These are phyloP conservation scores for Semnopithecus entellus DNA, from an alignment of 2,113 vertebrate species.

Conservation along the genomic window DNA sequence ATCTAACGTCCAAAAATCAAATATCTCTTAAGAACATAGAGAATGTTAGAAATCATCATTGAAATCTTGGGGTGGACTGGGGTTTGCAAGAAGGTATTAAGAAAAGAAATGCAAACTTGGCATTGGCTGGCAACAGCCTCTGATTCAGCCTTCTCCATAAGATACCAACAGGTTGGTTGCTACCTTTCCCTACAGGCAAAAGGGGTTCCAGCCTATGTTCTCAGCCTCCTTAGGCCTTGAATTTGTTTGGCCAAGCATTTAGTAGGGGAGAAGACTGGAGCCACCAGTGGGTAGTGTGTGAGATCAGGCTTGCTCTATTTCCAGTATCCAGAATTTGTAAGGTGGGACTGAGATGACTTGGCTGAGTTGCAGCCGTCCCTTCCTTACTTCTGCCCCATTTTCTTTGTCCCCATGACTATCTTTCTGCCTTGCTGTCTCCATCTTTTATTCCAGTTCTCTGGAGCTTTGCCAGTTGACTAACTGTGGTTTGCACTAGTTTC, in stretches of 20 bases:
- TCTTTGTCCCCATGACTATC: background rate
- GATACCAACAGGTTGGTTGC: background rate
- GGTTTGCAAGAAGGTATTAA: background rate
- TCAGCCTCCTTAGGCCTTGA: background rate
- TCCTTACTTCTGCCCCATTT: background rate
- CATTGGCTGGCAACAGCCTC: background rate
- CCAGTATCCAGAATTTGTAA: background rate
- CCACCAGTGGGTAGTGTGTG: rapidly evolving
- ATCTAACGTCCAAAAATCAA: background rate
- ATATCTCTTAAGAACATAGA: background rate
- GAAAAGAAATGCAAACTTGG: background rate
- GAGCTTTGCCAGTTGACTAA: conserved; percentile 1
- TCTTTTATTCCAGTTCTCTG: background rate
- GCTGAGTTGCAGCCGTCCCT: too few relatives aligned
- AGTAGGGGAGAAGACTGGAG: background rate
- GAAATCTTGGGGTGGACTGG: background rate
- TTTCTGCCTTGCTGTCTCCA: background rate
- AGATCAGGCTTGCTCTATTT: background rate
- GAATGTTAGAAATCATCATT: background rate
- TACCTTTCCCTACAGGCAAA: background rate
- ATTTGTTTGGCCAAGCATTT: background rate
- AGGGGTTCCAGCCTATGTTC: background rate
- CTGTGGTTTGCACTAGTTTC: background rate
- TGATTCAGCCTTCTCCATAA: background rate
- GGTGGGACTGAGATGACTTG: background rate